These are phyloP conservation scores for Plutomurus gul DNA, from an alignment of 1,140 invertebrate genomes.

Conservation along the genomic window DNA sequence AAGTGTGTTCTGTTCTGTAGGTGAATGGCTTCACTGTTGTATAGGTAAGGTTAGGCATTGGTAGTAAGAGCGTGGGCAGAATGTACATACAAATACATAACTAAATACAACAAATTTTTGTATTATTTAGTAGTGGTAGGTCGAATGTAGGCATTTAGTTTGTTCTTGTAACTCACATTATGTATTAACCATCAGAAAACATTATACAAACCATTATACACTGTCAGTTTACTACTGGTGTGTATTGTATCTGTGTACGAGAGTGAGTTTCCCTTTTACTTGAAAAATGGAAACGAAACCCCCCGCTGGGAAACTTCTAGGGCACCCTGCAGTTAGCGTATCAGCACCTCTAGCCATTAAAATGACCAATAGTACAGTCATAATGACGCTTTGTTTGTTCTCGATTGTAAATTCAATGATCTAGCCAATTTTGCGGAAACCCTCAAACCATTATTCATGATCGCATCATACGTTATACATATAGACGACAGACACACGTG, in stretches of 20 bases:
- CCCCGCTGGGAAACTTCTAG: conserved; percentile 45
- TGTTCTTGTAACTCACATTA: neutral
- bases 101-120: too few relatives aligned
- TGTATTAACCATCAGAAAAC: neutral
- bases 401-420: conserved; percentile 24
- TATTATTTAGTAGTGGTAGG: too few relatives aligned
- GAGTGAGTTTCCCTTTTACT: conserved; percentile 30
- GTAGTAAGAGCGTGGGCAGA: neutral
- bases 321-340: conserved; percentile 41
- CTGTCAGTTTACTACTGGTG: neutral
- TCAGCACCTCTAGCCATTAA: conserved; percentile 48
- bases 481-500: neutral
- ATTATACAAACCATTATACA: neutral
- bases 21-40: conserved; percentile 10
- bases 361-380: conserved; percentile 45
- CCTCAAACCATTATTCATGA: conserved; percentile 24
- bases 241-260: neutral
- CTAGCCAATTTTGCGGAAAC: conserved; percentile 31
- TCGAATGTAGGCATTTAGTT: neutral
- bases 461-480: neutral
- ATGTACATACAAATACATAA: neutral
- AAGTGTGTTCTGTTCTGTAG: conserved; percentile 9
- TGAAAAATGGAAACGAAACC: conserved; percentile 45
- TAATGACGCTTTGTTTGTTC: conserved; percentile 36
- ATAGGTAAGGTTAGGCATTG: neutral